Conservation (phyloP, 2,888 invertebrate genomes). For the Trachelus tabidus region DNA sequence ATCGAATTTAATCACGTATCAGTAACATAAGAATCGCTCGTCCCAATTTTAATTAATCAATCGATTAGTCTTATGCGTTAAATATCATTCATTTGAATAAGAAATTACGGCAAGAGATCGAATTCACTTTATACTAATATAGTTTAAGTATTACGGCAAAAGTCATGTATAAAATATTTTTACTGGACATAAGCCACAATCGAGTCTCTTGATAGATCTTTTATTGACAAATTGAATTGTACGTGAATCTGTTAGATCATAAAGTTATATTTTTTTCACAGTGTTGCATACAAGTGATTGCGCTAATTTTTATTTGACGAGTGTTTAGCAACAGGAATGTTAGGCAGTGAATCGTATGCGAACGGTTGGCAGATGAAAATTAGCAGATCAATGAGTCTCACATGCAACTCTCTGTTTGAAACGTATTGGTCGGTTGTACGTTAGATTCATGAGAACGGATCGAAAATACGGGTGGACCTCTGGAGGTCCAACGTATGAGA, state of each 20-base stretch:
- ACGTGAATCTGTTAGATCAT: background rate
- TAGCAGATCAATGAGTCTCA: no score
- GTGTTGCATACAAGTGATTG: background rate
- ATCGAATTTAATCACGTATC: background rate
- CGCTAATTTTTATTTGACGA: background rate
- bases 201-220: background rate
- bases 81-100: background rate
- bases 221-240: background rate
- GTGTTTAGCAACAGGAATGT: background rate
- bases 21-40: background rate
- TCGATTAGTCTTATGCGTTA: background rate
- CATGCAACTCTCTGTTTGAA: background rate
- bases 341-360: no score
- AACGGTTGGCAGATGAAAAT: background rate
- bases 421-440: background rate
- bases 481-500: background rate
- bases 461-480: no score
- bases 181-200: no score
- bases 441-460: background rate
- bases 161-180: no score
- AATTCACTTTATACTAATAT: no score
- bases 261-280: background rate
- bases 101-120: no score
- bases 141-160: background rate
- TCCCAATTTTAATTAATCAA: background rate